phyloP scores from a whole-genome alignment of 2,113 vertebrate genomes.

The Myotis lucifugus region DNA sequence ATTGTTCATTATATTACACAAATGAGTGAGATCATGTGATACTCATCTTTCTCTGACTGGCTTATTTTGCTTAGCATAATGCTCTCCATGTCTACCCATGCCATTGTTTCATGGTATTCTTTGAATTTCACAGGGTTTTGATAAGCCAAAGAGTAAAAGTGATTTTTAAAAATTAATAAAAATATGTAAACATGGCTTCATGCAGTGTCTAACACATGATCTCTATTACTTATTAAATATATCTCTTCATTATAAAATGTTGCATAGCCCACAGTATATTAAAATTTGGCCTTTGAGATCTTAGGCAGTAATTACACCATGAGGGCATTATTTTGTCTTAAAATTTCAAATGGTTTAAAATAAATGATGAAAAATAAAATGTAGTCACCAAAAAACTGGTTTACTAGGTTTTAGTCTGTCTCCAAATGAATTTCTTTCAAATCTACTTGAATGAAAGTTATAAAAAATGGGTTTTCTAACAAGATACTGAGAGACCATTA shows the following conservation, averaged over 20 bases:
- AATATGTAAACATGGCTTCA: neutral
- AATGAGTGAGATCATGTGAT: too few relatives aligned
- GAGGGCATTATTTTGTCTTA: neutral
- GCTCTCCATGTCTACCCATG: too few relatives aligned
- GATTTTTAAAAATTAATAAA: neutral
- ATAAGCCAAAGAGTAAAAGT: neutral
- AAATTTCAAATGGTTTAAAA: neutral
- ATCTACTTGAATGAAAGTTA: constrained; percentile 2
- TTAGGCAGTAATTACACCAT: neutral
- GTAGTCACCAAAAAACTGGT: neutral
- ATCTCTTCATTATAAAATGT: neutral
- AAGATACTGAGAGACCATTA: constrained; percentile 32
- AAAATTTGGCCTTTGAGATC: neutral
- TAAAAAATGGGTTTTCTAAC: neutral
- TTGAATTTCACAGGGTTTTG: neutral
- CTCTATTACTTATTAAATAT: neutral
- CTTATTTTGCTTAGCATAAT: too few relatives aligned
- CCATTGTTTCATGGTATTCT: too few relatives aligned
- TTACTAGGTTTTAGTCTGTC: neutral
- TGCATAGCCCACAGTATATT: neutral
- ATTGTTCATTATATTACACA: too few relatives aligned
- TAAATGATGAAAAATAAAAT: neutral
- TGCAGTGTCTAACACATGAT: neutral
- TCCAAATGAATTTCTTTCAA: neutral
- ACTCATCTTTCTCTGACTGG: too few relatives aligned